Base-by-base conservation (phyloP, 2,888 invertebrate species). In the Nomada goodeniana region DNA sequence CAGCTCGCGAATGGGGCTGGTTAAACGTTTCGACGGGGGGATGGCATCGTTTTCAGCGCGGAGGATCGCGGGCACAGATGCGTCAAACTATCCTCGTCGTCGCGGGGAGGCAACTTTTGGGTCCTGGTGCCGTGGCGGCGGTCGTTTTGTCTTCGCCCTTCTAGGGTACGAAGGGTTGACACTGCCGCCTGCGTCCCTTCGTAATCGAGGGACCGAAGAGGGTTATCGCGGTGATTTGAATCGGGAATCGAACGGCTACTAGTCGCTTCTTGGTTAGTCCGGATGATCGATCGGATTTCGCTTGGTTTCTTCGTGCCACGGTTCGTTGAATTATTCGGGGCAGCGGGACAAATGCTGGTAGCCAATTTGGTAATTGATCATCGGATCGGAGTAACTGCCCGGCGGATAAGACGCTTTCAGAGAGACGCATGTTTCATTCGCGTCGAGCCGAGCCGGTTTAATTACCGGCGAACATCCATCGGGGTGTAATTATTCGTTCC, bases 1-100 rank as follows among this genome's bases (percentile, higher is more conserved):
- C 26, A 1, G 1, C 2, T 2, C 26, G 2, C 26, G 26, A 26
- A 2, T 1, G 23, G 68, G 42, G 36, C 74, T 71, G 83, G 85
- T 85, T 86, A 36, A 36, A 36, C 85, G 79, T 82, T 70, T 74
- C 75, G 36, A 67, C n/a, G 65, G 80, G 75, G 75, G 81, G 82
- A 78, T 75, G 80, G 71, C 79, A 80, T 67, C 73, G 83, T 81
- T 83, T 76, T 71, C 36, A 36, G 36, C 7, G 60, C 65, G 78
- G 74, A 26, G 78, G 73, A 85, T 83, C 80, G 86, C 85, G 88
- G 75, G 80, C 91, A 89, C 91, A 91, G 91, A 89, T 91, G 91
- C 86, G 90, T 89, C 89, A 91, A 91, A 91, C 90, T 89, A 88
- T 84, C 86, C 77, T 5, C 59, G 76, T 67, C 71, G 73, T 55